Base-by-base conservation (phyloP, 2,113 vertebrate species). In the Poeciliopsis occidentalis region DNA sequence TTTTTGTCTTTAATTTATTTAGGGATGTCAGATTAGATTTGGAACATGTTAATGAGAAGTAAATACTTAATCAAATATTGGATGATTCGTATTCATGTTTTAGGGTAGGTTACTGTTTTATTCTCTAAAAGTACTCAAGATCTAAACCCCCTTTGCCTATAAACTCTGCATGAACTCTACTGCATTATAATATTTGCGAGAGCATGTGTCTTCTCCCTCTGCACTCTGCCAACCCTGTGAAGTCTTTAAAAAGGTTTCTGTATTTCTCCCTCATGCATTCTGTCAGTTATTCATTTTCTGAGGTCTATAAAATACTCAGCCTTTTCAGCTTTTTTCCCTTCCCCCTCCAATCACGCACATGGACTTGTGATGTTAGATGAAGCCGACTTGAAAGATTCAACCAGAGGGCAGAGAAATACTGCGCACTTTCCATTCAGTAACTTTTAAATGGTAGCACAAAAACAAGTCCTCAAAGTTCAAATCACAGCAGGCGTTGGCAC, bases 121-220 rank as follows among this genome's bases (percentile, higher is more conserved):
- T 64, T 24, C 31, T 37, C 24, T 34, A 5, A 34, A 37, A 39
- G n/a, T 57, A n/a, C 51, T 57, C 24, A n/a, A n/a, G 51, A 19
- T 57, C 51, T 57, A 57, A 57, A 57, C n/a, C 51, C 22, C 22
- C 51, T n/a, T 57, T 22, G 8, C 22, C 51, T 8, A 37, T 65
- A 37, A 65, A 72, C 34, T 41, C 64, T 67, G 34, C 63, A 44
- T 65, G 44, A 73, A 65, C 41, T 64, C 51, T 22, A 26, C 44
- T 44, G 29, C 61, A 51, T 32, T 31, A 12, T 29, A 13, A 30
- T 39, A 44, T 41, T 22, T 44, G 27, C 4, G 37, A 51, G 63
- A 17, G 26, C 15, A 15, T 64, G 12, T 8, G 2, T 54, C 61
- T 51, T 15, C 24, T 65, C 24, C 22, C n/a, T 54, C 44, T 2